Base-by-base conservation (phyloP, 37 sponge, comb jelly and placozoan species). In the Halichondria panicea region DNA sequence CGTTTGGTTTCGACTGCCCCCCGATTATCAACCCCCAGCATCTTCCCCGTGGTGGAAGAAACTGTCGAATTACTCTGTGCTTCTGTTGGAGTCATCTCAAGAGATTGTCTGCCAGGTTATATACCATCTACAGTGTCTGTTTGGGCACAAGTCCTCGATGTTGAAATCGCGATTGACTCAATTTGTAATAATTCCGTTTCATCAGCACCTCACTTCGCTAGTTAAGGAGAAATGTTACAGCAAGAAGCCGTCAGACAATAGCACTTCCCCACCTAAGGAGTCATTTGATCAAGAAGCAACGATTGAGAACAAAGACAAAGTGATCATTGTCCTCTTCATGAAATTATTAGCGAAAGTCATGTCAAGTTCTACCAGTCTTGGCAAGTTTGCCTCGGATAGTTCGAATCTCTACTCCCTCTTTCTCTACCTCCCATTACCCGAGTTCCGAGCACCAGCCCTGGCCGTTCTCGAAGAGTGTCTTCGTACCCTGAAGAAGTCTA, bases 91-190 rank as follows among this genome's bases (percentile, higher is more conserved):
- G 22, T 40, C 58, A 3, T 53, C 52, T 52, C 45, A 43, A 9
- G 72, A 50, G 12, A 39, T 77, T 4, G 68, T 66, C 33, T 52
- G 63, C 15, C 83, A 88, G 70, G 60, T 77, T 9, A 38, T 78
- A 33, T 77, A 82, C 63, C 88, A 88, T 44, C 19, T 88, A 5
- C 88, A 81, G 73, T 88, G 83, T 30, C 72, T 88, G 58, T 72
- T 78, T 38, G 55, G 74, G 43, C 88, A 88, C 35, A 40, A 63
- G 32, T 82, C 83, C 0, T n/a, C 56, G 43, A 61, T 42, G 40
- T 61, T 88, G 41, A 76, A 77, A 55, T 71, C 67, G 12, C 55
- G 72, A 58, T 79, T 88, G 31, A 82, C 83, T 30, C 31, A 66
- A 27, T 65, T 78, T 22, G 79, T 88, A 6, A 55, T 88, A 35